Percentiles rank a stretch among this genome's conserved stretches.
phyloP scores from a whole-genome alignment of 2,888 invertebrate genomes.

The Heliothis peltigera region DNA sequence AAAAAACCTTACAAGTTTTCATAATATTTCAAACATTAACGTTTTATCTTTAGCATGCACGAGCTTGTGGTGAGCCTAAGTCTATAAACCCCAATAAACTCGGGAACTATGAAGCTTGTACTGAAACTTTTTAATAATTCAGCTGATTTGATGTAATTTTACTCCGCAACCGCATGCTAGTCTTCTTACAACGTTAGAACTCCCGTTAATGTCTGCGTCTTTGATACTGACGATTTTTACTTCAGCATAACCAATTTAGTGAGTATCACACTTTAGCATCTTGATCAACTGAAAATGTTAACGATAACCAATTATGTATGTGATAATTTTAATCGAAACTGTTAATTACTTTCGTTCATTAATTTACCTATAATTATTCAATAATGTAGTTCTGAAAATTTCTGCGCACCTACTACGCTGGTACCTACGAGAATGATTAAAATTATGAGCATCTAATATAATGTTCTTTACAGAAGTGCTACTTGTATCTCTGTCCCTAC shows the following conservation, averaged over 20 bases:
- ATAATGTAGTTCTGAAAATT: too few species aligned
- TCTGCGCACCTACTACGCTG: too few species aligned
- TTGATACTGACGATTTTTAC: conserved; percentile 27
- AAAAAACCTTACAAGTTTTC: neutral
- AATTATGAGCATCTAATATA: conserved; percentile 32
- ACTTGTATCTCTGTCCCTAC: conserved; percentile 70
- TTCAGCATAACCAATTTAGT: neutral
- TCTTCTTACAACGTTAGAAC: conserved; percentile 56
- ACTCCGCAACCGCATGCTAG: conserved; percentile 78
- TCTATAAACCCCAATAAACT: conserved; percentile 48
- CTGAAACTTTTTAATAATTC: conserved; percentile 82
- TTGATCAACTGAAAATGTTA: too few species aligned
- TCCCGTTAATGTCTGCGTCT: conserved; percentile 56
- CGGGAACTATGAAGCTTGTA: conserved; percentile 55
- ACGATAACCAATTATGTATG: too few species aligned
- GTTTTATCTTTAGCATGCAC: conserved; percentile 11
- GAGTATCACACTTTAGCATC: too few species aligned
- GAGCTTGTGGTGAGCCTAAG: conserved; percentile 31
- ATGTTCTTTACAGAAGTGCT: conserved; percentile 48
- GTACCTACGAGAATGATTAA: too few species aligned
- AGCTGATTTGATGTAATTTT: conserved; percentile 83
- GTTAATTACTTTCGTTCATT: too few species aligned
- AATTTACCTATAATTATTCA: too few species aligned
- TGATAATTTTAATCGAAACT: too few species aligned
- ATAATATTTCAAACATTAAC: conserved; percentile 1